A percentile compares a stretch with the other conserved stretches of the same genome.
Evolutionary conservation across 2,888 invertebrate species (phyloP).

Genomic region (Sphaerophoria rueppellii): DNA sequence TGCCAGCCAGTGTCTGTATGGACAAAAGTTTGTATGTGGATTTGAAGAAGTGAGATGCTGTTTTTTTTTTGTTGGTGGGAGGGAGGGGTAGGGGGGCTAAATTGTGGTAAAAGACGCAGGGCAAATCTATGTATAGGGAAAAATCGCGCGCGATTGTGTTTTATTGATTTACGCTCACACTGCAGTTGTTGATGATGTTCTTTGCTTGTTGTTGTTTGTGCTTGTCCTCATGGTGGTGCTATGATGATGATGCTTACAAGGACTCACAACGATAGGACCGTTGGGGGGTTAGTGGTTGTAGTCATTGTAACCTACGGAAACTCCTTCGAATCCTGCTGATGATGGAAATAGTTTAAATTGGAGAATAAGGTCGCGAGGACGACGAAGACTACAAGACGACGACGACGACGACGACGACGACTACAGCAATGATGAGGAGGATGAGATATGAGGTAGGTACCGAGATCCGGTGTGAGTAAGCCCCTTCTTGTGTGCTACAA

Average conservation of each 20-base stretch:
- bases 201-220: slow-evolving; percentile 22
- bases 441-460: not conserved
- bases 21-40: slow-evolving; percentile 10
- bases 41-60: slow-evolving; percentile 54
- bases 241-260: slow-evolving; percentile 49
- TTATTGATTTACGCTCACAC: slow-evolving; percentile 71
- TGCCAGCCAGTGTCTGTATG: not conserved
- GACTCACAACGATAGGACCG: slow-evolving; percentile 28
- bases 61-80: not conserved
- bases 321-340: slow-evolving; percentile 70
- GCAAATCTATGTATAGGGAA: slow-evolving; percentile 19
- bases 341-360: slow-evolving; percentile 67
- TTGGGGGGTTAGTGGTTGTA: slow-evolving; percentile 7
- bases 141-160: slow-evolving; percentile 73
- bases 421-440: slow-evolving; percentile 14
- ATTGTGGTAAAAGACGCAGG: not conserved
- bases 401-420: slow-evolving; percentile 11
- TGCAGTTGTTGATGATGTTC: slow-evolving; percentile 49
- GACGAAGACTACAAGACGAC: slow-evolving; percentile 18
- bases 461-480: slow-evolving; percentile 35
- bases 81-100: too few species aligned
- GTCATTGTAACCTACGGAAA: slow-evolving; percentile 62
- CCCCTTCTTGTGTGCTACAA: slow-evolving; percentile 54
- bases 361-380: slow-evolving; percentile 71
- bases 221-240: not conserved